Percentiles rank a stretch among this genome's conserved stretches.
These are phyloP conservation scores for Malurus splendens DNA, from an alignment of 2,797 vertebrate species.

Conservation along the genomic window DNA sequence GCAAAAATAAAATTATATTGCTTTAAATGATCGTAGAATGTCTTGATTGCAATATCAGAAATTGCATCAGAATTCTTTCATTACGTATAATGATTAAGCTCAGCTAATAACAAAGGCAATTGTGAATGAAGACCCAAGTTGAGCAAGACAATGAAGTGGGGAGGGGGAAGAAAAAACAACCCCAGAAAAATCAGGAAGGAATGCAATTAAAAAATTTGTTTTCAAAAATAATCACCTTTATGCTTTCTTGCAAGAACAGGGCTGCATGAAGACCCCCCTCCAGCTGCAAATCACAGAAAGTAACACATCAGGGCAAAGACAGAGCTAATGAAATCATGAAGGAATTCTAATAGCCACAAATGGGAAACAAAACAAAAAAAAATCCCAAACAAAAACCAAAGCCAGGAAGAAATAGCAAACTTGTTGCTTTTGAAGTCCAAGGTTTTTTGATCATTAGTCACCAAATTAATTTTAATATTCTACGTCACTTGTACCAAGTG, in stretches of 20 bases:
- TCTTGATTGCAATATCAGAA: neutral
- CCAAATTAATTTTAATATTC: neutral
- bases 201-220: constrained; percentile 15
- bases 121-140: neutral
- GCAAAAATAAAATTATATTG: neutral
- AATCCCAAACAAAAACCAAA: neutral
- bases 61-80: neutral
- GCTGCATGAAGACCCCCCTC: constrained; percentile 94
- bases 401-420: neutral
- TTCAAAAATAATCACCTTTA: constrained; percentile 89
- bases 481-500: neutral
- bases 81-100: neutral
- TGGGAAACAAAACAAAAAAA: neutral
- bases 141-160: constrained; percentile 7
- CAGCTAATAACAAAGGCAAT: neutral
- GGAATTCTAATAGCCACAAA: constrained; percentile 47
- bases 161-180: neutral
- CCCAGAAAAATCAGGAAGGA: neutral
- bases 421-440: neutral
- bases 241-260: constrained; percentile 92
- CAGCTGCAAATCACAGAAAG: constrained; percentile 86
- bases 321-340: constrained; percentile 56
- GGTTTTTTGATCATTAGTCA: neutral
- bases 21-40: neutral
- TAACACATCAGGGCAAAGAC: constrained; percentile 75